Percentiles rank a stretch among this genome's conserved stretches.
phyloP scores from a whole-genome alignment of 1,140 invertebrate species.

The Lepidurus arcticus region DNA sequence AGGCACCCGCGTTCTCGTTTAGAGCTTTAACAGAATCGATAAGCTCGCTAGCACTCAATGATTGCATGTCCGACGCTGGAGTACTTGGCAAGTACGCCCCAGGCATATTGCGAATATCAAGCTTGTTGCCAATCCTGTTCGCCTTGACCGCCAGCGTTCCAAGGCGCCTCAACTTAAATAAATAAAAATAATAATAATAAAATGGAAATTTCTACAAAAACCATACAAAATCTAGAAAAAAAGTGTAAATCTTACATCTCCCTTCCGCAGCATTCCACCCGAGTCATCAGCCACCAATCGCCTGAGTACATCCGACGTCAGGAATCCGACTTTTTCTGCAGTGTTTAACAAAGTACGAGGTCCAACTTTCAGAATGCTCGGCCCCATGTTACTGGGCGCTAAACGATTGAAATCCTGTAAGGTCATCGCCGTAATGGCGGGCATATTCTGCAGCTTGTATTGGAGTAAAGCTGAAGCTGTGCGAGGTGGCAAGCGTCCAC shows the following conservation, averaged over 20 bases:
- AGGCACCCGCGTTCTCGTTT: background rate
- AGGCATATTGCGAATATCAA: slow-evolving; percentile 24
- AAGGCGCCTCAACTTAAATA: slow-evolving; percentile 6
- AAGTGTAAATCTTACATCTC: background rate
- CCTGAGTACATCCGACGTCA: background rate
- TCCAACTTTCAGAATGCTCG: slow-evolving; percentile 27
- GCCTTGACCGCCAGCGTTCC: background rate
- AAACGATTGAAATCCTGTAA: background rate
- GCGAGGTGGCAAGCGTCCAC: background rate
- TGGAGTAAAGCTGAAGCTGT: slow-evolving; percentile 23
- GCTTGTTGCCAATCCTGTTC: slow-evolving; percentile 8
- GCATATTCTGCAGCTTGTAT: background rate
- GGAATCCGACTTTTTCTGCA: slow-evolving; percentile 5
- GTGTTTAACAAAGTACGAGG: slow-evolving; percentile 24
- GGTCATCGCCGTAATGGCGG: background rate
- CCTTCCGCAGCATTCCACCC: background rate
- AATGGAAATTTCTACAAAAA: background rate
- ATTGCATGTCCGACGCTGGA: background rate
- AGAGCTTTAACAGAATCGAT: background rate
- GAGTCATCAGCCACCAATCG: slow-evolving; percentile 22
- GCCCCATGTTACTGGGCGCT: background rate
- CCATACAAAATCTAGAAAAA: no score
- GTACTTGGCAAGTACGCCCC: background rate
- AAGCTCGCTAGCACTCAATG: background rate
- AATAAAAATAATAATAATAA: background rate